A percentile compares a stretch with the other conserved stretches of the same genome.
Conservation (phyloP, 2,113 vertebrate genomes). For the Odontesthes bonariensis region DNA sequence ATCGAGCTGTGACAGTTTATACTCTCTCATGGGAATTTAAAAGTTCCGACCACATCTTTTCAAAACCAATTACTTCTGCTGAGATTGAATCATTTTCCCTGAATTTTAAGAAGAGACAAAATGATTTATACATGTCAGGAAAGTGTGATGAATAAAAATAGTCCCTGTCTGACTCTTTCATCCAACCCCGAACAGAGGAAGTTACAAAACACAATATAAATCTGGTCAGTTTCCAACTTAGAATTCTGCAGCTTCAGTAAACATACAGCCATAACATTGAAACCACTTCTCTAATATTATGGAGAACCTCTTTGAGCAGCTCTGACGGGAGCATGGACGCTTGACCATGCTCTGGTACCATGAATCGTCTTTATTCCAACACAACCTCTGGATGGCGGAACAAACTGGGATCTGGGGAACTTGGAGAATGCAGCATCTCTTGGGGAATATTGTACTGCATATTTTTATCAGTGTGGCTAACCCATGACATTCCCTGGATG, state of each 20-base stretch:
- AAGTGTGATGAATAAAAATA: neutral
- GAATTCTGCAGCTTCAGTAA: neutral
- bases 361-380: neutral
- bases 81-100: neutral
- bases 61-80: constrained; percentile 27
- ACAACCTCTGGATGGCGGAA: neutral
- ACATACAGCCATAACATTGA: neutral
- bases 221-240: neutral
- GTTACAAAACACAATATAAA: neutral
- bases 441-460: neutral
- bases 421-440: neutral
- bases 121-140: neutral
- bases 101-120: neutral
- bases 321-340: too few species aligned
- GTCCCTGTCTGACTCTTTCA: neutral
- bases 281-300: neutral
- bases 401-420: neutral
- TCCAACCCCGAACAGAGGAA: neutral
- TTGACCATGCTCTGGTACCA: too few species aligned
- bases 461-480: neutral
- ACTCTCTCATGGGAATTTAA: constrained; percentile 2
- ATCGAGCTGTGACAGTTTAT: constrained; percentile 19
- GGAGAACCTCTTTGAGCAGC: too few species aligned
- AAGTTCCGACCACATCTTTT: constrained; percentile 10
- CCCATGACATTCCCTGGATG: neutral